Conservation (phyloP, 2,797 vertebrate genomes). For the Xyrichtys novacula region DNA sequence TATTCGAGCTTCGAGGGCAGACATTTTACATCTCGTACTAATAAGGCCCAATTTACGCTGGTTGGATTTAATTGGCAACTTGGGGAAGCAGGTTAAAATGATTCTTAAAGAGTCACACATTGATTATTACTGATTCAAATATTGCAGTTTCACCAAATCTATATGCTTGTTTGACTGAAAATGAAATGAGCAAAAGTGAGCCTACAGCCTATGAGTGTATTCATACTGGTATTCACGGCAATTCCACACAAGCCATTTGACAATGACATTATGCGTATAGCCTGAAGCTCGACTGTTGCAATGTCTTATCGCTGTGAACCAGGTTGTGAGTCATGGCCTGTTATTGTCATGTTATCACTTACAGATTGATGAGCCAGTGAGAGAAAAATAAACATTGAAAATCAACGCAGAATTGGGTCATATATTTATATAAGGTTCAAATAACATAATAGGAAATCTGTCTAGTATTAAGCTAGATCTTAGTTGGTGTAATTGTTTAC, state of each 20-base stretch:
- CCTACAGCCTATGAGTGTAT: constrained; percentile 36
- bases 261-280: not conserved
- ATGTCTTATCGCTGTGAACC: not conserved
- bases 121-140: constrained; percentile 64
- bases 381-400: too few species aligned
- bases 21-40: constrained; percentile 53
- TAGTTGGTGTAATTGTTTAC: too few species aligned
- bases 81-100: constrained; percentile 63
- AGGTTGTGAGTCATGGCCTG: too few species aligned
- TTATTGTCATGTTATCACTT: too few species aligned
- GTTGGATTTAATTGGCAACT: constrained; percentile 74
- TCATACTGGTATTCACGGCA: constrained; percentile 27
- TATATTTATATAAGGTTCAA: too few species aligned
- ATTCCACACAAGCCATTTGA: not conserved
- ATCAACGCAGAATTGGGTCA: too few species aligned
- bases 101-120: constrained; percentile 71
- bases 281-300: too few species aligned
- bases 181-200: constrained; percentile 39
- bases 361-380: too few species aligned
- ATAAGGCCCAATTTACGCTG: constrained; percentile 54
- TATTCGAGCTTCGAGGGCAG: constrained; percentile 31
- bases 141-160: constrained; percentile 65
- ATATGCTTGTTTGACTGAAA: constrained; percentile 46
- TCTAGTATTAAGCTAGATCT: too few species aligned
- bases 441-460: too few species aligned